Evolutionary conservation across 2,888 invertebrate genomes (phyloP).

Genomic region (Tuberolachnus salignus): DNA sequence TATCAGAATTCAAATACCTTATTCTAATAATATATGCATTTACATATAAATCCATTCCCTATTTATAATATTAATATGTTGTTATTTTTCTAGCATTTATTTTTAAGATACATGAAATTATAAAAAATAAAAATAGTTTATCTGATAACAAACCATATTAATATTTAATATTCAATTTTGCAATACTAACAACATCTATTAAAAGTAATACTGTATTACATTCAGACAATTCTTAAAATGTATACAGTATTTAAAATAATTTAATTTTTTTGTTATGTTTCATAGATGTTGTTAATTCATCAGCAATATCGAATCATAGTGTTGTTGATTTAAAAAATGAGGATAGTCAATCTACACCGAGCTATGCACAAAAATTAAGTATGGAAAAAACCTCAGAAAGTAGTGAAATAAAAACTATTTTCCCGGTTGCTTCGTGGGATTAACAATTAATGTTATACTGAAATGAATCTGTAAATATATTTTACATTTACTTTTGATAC

Average conservation of each 20-base stretch:
- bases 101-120: neutral
- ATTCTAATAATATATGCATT: no score
- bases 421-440: slow-evolving; percentile 50
- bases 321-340: neutral
- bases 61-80: neutral
- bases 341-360: neutral
- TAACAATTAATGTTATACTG: neutral
- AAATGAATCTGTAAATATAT: slow-evolving; percentile 22
- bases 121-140: neutral
- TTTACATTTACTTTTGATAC: neutral
- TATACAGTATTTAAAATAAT: no score
- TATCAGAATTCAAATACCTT: no score
- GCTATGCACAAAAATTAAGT: slow-evolving; percentile 1
- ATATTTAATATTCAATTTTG: no score
- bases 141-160: neutral
- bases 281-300: slow-evolving; percentile 24
- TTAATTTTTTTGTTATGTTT: neutral
- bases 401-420: slow-evolving; percentile 25
- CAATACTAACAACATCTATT: no score
- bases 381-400: neutral
- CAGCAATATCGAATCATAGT: neutral
- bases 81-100: neutral
- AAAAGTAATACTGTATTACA: no score
- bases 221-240: no score
- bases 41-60: neutral